phyloP scores from a whole-genome alignment of 2,797 vertebrate species.

The Onychomys leucogaster region DNA sequence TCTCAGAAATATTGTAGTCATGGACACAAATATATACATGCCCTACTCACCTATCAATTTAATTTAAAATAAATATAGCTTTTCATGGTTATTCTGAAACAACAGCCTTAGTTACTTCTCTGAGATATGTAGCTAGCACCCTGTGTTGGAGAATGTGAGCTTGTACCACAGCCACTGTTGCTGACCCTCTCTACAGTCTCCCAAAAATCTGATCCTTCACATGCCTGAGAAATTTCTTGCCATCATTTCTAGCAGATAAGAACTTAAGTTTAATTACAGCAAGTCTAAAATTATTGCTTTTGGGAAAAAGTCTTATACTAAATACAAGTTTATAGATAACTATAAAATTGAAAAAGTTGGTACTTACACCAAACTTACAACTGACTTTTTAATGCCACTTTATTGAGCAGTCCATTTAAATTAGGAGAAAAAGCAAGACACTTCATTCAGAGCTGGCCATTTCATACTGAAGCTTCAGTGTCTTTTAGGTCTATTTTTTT shows the following conservation, averaged over 20 bases:
- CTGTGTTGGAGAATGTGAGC: not conserved
- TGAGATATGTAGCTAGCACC: not conserved
- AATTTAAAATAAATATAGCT: constrained; percentile 47
- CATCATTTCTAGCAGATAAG: constrained; percentile 64
- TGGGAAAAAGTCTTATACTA: constrained; percentile 67
- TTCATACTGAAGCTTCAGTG: not conserved
- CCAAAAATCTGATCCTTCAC: constrained; percentile 24
- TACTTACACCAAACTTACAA: constrained; percentile 64
- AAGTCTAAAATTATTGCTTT: constrained; percentile 77
- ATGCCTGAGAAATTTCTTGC: constrained; percentile 60
- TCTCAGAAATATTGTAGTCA: not conserved
- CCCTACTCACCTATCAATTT: not conserved
- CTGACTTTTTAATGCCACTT: constrained; percentile 65
- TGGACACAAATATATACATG: not conserved
- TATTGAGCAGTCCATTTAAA: constrained; percentile 60
- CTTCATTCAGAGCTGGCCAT: constrained; percentile 43
- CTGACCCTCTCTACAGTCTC: not conserved
- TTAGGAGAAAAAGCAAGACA: constrained; percentile 59
- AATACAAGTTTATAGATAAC: constrained; percentile 77
- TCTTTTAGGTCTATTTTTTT: constrained; percentile 22
- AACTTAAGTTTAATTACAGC: constrained; percentile 77
- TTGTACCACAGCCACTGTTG: not conserved
- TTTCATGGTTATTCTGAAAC: not conserved
- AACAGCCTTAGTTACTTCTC: not conserved
- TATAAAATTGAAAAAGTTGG: constrained; percentile 78